Percentiles rank a stretch among this genome's conserved stretches.
Conservation (phyloP, 1,140 invertebrate species). For the Drosophila murphyi region DNA sequence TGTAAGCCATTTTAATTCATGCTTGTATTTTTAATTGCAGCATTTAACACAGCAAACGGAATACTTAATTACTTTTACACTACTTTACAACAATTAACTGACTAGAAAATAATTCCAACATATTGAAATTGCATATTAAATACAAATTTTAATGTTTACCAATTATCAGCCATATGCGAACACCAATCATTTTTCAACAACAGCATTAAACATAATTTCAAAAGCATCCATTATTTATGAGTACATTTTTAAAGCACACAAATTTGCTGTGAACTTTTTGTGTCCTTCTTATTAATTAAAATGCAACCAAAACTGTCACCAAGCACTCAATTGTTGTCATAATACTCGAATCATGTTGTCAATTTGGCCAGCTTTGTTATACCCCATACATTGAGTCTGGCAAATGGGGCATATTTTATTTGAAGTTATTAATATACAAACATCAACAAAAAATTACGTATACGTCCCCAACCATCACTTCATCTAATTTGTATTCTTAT, state of each 20-base stretch:
- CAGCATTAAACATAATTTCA: constrained; percentile 41
- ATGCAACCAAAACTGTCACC: constrained; percentile 32
- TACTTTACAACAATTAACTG: constrained; percentile 58
- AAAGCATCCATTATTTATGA: constrained; percentile 47
- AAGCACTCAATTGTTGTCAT: constrained; percentile 70
- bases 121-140: constrained; percentile 46
- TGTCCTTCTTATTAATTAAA: constrained; percentile 60
- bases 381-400: not conserved
- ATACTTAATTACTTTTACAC: constrained; percentile 61
- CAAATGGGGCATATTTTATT: not conserved
- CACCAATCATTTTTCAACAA: constrained; percentile 7
- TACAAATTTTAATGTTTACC: constrained; percentile 20
- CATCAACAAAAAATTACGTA: too few relatives aligned
- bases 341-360: constrained; percentile 68
- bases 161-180: constrained; percentile 20
- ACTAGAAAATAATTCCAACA: constrained; percentile 61
- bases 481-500: too few relatives aligned
- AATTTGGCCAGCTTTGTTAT: constrained; percentile 29
- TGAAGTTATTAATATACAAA: not conserved
- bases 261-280: constrained; percentile 55
- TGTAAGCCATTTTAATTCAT: constrained; percentile 79
- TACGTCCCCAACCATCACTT: too few relatives aligned
- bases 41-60: constrained; percentile 74
- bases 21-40: constrained; percentile 80
- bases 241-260: constrained; percentile 45